phyloP scores from a whole-genome alignment of 2,888 invertebrate species.

The Epirrhoe alternata region DNA sequence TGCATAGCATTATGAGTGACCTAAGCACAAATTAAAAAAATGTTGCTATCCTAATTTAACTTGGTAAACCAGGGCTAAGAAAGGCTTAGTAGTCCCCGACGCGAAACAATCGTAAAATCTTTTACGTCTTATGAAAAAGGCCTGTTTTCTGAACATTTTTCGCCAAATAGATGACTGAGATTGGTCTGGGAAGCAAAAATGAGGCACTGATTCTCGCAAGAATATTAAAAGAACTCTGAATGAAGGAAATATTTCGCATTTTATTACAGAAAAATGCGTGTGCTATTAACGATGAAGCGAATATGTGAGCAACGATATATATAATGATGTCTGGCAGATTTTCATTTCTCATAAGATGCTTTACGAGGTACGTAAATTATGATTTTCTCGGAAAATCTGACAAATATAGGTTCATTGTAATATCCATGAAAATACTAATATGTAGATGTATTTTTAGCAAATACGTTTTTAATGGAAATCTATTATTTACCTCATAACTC shows the following conservation, averaged over 20 bases:
- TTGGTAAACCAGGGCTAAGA: background rate
- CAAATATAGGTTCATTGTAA: background rate
- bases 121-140: background rate
- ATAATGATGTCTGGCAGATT: constrained; percentile 33
- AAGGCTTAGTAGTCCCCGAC: background rate
- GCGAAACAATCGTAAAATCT: background rate
- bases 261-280: constrained; percentile 21
- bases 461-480: too few species aligned
- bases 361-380: constrained; percentile 41
- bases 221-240: constrained; percentile 4
- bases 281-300: constrained; percentile 15
- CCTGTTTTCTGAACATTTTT: constrained; percentile 2
- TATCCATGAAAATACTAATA: too few species aligned
- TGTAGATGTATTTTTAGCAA: too few species aligned
- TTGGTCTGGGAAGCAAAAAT: background rate
- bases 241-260: constrained; percentile 18
- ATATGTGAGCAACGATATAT: constrained; percentile 29
- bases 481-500: too few species aligned
- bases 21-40: background rate
- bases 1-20: too few species aligned
- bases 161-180: background rate
- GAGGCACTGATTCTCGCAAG: background rate
- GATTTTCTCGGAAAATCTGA: background rate
- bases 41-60: background rate
- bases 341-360: constrained; percentile 43